Percentiles rank a stretch among this genome's conserved stretches.
Evolutionary conservation across 2,888 invertebrate species (phyloP).

Genomic region (Trichogramma evanescens): DNA sequence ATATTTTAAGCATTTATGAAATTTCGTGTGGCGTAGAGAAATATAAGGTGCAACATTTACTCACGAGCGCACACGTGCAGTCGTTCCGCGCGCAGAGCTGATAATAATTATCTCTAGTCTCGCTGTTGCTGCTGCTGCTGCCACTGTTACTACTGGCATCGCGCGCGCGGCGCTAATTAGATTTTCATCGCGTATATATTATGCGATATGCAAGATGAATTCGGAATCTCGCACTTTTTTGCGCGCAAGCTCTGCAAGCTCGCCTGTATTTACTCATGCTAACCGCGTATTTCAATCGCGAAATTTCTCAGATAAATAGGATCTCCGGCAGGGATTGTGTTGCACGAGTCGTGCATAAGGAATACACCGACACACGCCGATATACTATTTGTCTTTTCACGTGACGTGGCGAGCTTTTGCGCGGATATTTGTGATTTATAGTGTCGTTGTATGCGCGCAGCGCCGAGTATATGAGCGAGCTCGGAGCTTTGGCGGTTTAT

Average conservation of each 20-base stretch:
- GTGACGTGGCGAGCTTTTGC: too few species aligned
- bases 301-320: conserved; percentile 11
- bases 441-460: too few species aligned
- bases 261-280: conserved; percentile 8
- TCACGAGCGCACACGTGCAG: background rate
- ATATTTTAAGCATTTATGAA: too few species aligned
- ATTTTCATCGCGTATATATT: conserved; percentile 16
- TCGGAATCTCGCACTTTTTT: conserved; percentile 2
- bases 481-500: too few species aligned
- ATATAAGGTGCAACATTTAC: background rate
- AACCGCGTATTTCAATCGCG: conserved; percentile 9
- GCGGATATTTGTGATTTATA: too few species aligned
- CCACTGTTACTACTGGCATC: conserved; percentile 1
- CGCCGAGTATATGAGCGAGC: too few species aligned
- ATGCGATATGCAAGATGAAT: conserved; percentile 1
- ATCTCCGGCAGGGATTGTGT: too few species aligned
- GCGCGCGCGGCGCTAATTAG: conserved; percentile 21
- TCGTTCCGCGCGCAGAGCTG: background rate
- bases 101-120: conserved; percentile 24
- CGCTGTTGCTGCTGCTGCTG: too few species aligned
- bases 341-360: too few species aligned
- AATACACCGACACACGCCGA: too few species aligned
- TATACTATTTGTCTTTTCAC: too few species aligned
- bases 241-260: background rate
- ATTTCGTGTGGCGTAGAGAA: too few species aligned